Base-by-base conservation (phyloP, 2,113 vertebrate genomes). In the Albula glossodonta region DNA sequence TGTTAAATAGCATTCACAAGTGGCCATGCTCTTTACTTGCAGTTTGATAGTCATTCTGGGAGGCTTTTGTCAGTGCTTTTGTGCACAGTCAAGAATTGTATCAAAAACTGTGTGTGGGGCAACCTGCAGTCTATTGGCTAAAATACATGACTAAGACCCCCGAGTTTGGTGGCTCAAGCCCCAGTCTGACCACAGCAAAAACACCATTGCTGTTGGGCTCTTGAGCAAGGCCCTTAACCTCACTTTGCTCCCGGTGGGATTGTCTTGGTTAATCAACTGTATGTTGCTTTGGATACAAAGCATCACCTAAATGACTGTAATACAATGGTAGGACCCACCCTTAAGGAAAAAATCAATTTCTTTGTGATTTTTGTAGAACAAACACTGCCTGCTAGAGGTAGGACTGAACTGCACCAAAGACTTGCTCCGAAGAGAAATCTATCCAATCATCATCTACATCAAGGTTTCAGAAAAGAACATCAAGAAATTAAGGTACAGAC, bases 401-500 rank as follows among this genome's bases (percentile, higher is more conserved):
- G 70, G 70, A 22, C 70, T 74, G 5, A 74, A 22, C 70, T 74
- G 70, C 70, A 74, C 70, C 70, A 74, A 74, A 74, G 70, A 74
- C 70, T 74, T 74, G 70, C 70, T 74, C 3, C n/a, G 70, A 93
- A 95, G 97, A 88, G 96, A 96, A 86, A 97, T 99, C 92, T 99
- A 97, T 93, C 98, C 98, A 52, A 99, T 99, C 86, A 96, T 99
- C 91, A 96, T 99, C 90, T 95, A 96, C 91, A 93, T 99, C 94
- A 97, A 96, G 90, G 97, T 99, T 91, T 97, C 96, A 0, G 98
- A 99, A 87, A 98, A 95, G 91, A 99, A 99, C 91, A 95, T 97
- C 89, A 99, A 97, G 93, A 96, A 94, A 91, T 94, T 99, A 95
- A 97, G 97, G 98, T 99, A 95, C 91, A 86, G 66, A 60, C 11